phyloP scores from a whole-genome alignment of 1,140 invertebrate genomes.

The Rhopalosiphum maidis region DNA sequence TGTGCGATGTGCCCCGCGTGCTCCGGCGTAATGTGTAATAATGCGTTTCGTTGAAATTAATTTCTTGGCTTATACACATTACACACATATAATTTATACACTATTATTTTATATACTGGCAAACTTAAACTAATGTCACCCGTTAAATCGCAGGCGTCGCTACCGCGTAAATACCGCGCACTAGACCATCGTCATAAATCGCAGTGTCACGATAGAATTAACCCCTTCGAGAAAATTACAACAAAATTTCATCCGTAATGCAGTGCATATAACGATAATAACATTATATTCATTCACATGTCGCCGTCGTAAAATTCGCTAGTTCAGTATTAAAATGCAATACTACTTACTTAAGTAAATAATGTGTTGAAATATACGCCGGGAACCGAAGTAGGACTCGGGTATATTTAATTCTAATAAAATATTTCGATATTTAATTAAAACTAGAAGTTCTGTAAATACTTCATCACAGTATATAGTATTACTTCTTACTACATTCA shows the following conservation, averaged over 20 bases:
- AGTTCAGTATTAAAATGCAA: not conserved
- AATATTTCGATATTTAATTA: not conserved
- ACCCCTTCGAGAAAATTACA: not conserved
- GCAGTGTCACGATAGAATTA: not conserved
- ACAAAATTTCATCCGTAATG: not conserved
- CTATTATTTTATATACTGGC: constrained; percentile 1
- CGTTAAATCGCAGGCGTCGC: not conserved
- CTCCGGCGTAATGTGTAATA: constrained; percentile 14
- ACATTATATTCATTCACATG: not conserved
- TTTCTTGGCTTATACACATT: not conserved
- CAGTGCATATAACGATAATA: not conserved
- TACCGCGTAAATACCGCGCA: not conserved
- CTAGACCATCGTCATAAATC: not conserved
- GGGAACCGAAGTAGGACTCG: not conserved
- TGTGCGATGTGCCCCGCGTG: not conserved
- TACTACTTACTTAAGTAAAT: not conserved
- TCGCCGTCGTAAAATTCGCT: not conserved
- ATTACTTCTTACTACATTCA: not conserved
- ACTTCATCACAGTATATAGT: not conserved
- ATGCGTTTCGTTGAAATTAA: constrained; percentile 18
- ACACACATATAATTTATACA: not conserved
- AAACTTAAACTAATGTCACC: not conserved
- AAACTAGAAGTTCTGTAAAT: not conserved
- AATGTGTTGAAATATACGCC: not conserved
- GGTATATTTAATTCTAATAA: not conserved